phyloP scores from a whole-genome alignment of 2,113 vertebrate species.

The Cephalopholis sonnerati region DNA sequence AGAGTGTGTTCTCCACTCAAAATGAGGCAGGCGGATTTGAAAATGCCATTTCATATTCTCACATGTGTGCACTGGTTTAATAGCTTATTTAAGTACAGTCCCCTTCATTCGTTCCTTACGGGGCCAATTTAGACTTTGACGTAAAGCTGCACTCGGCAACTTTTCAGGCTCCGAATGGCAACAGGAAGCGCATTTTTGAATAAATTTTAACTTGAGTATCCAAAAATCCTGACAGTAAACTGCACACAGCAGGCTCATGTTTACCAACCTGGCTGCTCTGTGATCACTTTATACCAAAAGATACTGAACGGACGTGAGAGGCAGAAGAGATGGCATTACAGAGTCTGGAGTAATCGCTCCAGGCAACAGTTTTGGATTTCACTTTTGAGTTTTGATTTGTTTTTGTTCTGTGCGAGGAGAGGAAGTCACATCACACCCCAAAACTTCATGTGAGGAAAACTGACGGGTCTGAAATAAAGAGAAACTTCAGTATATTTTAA shows the following conservation, averaged over 20 bases:
- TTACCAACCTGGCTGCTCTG: constrained; percentile 37
- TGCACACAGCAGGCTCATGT: constrained; percentile 31
- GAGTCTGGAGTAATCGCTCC: not conserved
- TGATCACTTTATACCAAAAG: constrained; percentile 40
- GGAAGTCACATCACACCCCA: constrained; percentile 2
- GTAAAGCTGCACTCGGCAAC: not conserved
- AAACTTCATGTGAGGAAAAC: constrained; percentile 1
- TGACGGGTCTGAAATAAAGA: not conserved
- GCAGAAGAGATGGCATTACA: constrained; percentile 28
- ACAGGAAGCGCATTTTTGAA: constrained; percentile 23
- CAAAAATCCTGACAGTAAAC: constrained; percentile 29
- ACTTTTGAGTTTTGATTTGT: constrained; percentile 19
- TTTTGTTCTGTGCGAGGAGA: constrained; percentile 1
- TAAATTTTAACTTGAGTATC: constrained; percentile 6
- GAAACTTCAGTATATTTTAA: no score
- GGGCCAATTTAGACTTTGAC: constrained; percentile 40
- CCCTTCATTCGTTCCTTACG: constrained; percentile 31
- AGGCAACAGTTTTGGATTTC: constrained; percentile 40
- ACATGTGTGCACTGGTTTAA: constrained; percentile 34
- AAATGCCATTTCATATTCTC: constrained; percentile 54
- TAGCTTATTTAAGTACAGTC: constrained; percentile 36
- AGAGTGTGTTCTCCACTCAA: constrained; percentile 22
- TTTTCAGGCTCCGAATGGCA: constrained; percentile 6
- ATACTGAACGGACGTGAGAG: constrained; percentile 28
- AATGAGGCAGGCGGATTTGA: constrained; percentile 30